Evolutionary conservation across 2,888 invertebrate genomes (phyloP).

Genomic region (Idaea straminata): DNA sequence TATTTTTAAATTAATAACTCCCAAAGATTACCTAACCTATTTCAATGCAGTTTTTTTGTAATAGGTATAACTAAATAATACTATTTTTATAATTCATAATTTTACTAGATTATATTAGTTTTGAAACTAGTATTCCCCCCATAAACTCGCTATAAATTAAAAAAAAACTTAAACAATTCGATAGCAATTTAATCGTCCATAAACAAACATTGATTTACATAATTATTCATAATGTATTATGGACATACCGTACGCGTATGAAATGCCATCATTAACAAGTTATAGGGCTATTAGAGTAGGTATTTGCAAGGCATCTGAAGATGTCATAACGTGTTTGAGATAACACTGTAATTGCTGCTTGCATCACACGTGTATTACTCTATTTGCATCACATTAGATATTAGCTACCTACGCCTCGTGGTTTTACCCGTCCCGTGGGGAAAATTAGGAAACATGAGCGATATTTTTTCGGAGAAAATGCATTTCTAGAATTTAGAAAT

Average conservation of each 20-base stretch:
- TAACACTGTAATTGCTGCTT: conserved; percentile 18
- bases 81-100: too few species aligned
- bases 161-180: too few species aligned
- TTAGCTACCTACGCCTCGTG: background rate
- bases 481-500: too few species aligned
- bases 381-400: conserved; percentile 17
- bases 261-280: conserved; percentile 8
- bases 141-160: too few species aligned
- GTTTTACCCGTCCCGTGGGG: conserved; percentile 12
- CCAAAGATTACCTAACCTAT: too few species aligned
- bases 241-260: background rate
- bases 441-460: background rate
- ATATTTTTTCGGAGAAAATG: too few species aligned
- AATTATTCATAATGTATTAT: background rate
- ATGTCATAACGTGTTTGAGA: conserved; percentile 17
- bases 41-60: too few species aligned
- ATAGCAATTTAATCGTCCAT: background rate
- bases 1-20: too few species aligned
- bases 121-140: too few species aligned
- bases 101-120: too few species aligned
- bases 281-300: conserved; percentile 1
- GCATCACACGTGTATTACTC: conserved; percentile 18
- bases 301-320: conserved; percentile 20
- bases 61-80: too few species aligned
- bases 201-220: background rate